These are phyloP conservation scores for Popillia japonica DNA, from an alignment of 1,140 invertebrate species.

Conservation along the genomic window DNA sequence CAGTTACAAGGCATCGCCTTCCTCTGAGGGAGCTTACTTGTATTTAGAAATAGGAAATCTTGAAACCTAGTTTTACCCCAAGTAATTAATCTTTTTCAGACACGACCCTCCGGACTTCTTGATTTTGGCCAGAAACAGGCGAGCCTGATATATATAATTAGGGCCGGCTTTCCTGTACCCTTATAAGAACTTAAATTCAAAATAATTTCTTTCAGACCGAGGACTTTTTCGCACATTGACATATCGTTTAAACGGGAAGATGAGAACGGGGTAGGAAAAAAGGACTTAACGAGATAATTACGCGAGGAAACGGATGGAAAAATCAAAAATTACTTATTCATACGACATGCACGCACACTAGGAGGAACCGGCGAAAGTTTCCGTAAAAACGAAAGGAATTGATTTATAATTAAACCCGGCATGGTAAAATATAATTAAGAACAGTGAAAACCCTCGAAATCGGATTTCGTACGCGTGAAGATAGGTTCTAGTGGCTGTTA, in stretches of 20 bases:
- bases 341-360: no score
- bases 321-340: no score
- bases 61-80: slow-evolving; percentile 36
- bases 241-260: no score
- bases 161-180: slow-evolving; percentile 20
- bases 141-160: slow-evolving; percentile 35
- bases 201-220: slow-evolving; percentile 7
- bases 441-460: background rate
- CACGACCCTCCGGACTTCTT: slow-evolving; percentile 27
- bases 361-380: no score
- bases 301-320: no score
- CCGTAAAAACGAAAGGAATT: background rate
- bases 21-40: background rate
- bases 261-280: no score
- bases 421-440: slow-evolving; percentile 1
- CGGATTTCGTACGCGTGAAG: background rate
- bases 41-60: slow-evolving; percentile 29
- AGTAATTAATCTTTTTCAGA: slow-evolving; percentile 37
- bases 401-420: slow-evolving; percentile 4
- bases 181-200: slow-evolving; percentile 21
- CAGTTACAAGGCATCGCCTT: background rate
- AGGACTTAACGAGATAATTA: no score
- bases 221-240: no score
- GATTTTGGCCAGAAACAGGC: slow-evolving; percentile 11
- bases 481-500: background rate